Evolutionary conservation across 1,140 invertebrate species (phyloP).

Genomic region (Calliphora vicina): DNA sequence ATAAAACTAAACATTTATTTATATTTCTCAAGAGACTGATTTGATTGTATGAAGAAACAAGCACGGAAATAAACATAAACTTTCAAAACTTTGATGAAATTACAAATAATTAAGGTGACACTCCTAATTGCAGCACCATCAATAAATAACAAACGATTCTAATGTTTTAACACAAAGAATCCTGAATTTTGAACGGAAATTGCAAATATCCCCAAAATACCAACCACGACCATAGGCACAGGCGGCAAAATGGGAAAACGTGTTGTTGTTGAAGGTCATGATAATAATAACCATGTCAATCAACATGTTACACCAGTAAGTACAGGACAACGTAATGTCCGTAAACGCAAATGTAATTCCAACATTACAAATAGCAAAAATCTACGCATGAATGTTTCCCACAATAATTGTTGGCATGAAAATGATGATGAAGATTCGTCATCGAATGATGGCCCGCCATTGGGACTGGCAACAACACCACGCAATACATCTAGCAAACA

Average conservation of each 20-base stretch:
- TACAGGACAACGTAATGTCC: conserved; percentile 45
- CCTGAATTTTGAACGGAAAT: not conserved
- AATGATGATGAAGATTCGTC: conserved; percentile 59
- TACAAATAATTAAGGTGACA: not conserved
- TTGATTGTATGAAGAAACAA: not conserved
- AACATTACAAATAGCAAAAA: conserved; percentile 41
- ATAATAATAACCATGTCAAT: not conserved
- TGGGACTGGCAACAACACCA: not conserved
- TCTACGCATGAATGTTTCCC: conserved; percentile 41
- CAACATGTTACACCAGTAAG: conserved; percentile 37
- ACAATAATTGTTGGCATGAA: conserved; percentile 43
- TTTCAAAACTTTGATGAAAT: not conserved
- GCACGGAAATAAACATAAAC: not conserved
- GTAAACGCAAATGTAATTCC: conserved; percentile 53
- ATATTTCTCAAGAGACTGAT: not conserved
- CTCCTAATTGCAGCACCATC: not conserved
- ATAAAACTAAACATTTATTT: too few species aligned
- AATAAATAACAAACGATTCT: not conserved
- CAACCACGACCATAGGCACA: not conserved
- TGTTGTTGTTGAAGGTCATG: conserved; percentile 28
- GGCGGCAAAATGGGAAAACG: conserved; percentile 40
- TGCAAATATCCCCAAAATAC: not conserved
- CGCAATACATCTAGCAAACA: conserved; percentile 39
- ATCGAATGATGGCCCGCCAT: conserved; percentile 40
- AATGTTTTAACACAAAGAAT: not conserved